These are phyloP conservation scores for Ataeniobius toweri DNA, from an alignment of 2,797 vertebrate species.

Conservation along the genomic window DNA sequence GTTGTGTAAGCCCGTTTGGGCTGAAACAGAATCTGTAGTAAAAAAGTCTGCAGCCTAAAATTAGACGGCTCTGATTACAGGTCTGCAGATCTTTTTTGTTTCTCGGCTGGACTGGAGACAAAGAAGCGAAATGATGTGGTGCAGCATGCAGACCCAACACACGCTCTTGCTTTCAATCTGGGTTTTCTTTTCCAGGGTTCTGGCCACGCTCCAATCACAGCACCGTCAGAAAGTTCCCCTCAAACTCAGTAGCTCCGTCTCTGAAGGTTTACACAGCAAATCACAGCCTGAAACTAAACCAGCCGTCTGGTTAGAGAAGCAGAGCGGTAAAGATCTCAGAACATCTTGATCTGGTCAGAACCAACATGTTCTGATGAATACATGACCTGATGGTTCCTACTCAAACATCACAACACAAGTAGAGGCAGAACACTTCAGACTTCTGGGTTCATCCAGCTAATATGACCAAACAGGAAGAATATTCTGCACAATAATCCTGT, in stretches of 20 bases:
- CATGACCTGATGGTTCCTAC: background rate
- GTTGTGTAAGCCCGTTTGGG: constrained; percentile 26
- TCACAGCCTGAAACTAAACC: no score
- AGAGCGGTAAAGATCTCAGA: background rate
- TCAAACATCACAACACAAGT: background rate
- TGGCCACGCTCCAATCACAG: constrained; percentile 16
- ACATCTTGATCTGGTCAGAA: background rate
- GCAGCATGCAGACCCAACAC: background rate
- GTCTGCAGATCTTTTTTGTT: constrained; percentile 49
- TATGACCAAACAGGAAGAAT: no score
- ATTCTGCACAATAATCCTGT: no score
- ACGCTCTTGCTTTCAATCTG: constrained; percentile 7
- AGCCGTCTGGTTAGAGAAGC: no score
- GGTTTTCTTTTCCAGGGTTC: constrained; percentile 10
- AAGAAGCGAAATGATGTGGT: background rate
- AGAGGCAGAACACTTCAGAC: background rate
- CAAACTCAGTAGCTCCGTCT: background rate
- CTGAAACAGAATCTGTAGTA: constrained; percentile 47
- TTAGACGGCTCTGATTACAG: constrained; percentile 64
- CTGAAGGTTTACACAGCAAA: no score
- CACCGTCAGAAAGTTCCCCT: background rate
- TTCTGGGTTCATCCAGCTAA: background rate
- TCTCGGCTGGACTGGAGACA: constrained; percentile 2
- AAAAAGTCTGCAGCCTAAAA: constrained; percentile 46
- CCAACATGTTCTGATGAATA: background rate